These are phyloP conservation scores for Nasonia vitripennis DNA, from an alignment of 1,140 invertebrate species.

Conservation along the genomic window DNA sequence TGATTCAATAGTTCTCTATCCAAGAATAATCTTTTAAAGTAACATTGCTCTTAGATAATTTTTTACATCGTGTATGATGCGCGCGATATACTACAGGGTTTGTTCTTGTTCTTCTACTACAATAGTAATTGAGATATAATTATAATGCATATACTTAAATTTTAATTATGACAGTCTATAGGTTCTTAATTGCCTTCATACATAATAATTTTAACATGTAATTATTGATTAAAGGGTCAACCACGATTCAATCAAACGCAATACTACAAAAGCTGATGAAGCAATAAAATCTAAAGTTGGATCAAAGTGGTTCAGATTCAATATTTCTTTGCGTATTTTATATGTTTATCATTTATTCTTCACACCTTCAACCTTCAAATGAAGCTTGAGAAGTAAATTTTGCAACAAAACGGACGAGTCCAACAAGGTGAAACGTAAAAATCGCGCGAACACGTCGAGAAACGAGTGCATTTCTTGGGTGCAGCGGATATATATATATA, in stretches of 20 bases:
- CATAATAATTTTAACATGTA: neutral
- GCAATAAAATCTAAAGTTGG: too few species aligned
- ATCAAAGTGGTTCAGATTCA: neutral
- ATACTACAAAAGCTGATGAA: too few species aligned
- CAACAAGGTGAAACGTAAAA: neutral
- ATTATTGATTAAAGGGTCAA: too few species aligned
- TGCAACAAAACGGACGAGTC: too few species aligned
- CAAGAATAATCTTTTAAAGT: constrained; percentile 12
- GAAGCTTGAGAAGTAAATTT: neutral
- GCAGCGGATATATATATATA: neutral
- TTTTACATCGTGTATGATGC: constrained; percentile 17
- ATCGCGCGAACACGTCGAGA: neutral
- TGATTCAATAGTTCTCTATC: neutral
- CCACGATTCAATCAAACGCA: too few species aligned
- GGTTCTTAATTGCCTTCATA: neutral
- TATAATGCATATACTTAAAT: neutral
- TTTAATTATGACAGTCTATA: constrained; percentile 21
- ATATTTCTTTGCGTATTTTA: constrained; percentile 1
- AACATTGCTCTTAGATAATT: constrained; percentile 12
- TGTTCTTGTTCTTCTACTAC: neutral
- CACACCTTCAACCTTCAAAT: neutral
- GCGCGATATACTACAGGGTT: neutral
- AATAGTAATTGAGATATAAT: neutral
- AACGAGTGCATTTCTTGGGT: constrained; percentile 13
- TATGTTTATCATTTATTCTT: neutral